These are phyloP conservation scores for Oxytorus armatus DNA, from an alignment of 2,888 invertebrate genomes.

Conservation along the genomic window DNA sequence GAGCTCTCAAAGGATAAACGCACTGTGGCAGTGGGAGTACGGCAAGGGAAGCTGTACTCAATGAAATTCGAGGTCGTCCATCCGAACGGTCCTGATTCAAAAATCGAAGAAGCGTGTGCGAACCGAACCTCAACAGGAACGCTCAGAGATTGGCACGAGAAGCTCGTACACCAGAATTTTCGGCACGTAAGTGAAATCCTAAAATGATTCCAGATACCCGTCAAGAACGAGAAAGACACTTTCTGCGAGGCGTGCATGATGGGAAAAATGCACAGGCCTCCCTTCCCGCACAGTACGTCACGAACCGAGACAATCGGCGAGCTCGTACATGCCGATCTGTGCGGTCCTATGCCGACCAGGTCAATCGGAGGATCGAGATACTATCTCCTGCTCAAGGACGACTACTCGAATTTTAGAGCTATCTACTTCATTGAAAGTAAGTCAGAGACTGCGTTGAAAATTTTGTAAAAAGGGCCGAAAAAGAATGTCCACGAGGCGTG, in stretches of 20 bases:
- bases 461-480: too few relatives aligned
- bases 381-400: conserved; percentile 50
- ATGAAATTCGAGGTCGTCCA: conserved; percentile 42
- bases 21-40: conserved; percentile 36
- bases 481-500: not conserved
- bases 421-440: conserved; percentile 10
- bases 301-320: conserved; percentile 37
- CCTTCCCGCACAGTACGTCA: conserved; percentile 36
- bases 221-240: conserved; percentile 18
- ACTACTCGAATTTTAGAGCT: conserved; percentile 9
- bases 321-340: conserved; percentile 32
- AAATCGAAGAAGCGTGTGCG: too few relatives aligned
- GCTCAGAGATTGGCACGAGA: conserved; percentile 38
- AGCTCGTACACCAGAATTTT: conserved; percentile 29
- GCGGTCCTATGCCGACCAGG: conserved; percentile 25
- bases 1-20: conserved; percentile 9
- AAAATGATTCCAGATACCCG: conserved; percentile 1
- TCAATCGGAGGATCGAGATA: conserved; percentile 54
- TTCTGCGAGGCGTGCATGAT: conserved; percentile 16
- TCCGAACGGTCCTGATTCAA: not conserved
- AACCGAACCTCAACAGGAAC: conserved; percentile 16
- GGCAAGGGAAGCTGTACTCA: conserved; percentile 27
- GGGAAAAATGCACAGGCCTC: conserved; percentile 35
- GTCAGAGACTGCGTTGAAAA: too few relatives aligned
- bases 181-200: conserved; percentile 47